Conservation (phyloP, 1,140 invertebrate genomes). For the Paraescarpia echinospica region DNA sequence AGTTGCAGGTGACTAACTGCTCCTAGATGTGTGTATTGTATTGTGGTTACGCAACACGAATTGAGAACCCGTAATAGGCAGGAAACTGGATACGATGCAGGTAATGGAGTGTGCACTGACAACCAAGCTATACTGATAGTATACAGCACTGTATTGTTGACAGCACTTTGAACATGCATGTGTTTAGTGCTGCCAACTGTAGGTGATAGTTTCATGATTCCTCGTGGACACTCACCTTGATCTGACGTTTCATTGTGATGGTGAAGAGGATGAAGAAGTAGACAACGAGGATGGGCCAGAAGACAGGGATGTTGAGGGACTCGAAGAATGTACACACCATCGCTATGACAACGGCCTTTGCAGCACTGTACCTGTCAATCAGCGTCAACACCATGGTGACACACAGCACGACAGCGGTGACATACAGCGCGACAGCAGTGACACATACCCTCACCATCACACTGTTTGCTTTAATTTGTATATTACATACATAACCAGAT, state of each 20-base stretch:
- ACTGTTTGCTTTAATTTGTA: not conserved
- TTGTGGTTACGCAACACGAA: no score
- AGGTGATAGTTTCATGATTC: no score
- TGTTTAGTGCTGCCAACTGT: no score
- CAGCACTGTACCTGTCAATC: conserved; percentile 76
- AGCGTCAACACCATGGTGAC: conserved; percentile 16
- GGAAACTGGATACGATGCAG: no score
- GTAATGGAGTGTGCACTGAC: no score
- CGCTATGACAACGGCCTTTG: conserved; percentile 90
- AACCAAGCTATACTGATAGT: no score
- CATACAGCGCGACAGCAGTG: no score
- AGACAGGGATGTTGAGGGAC: conserved; percentile 98
- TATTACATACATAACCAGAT: not conserved
- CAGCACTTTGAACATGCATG: no score
- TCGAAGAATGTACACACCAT: conserved; percentile 96
- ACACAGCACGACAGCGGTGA: not conserved
- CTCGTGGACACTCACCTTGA: conserved; percentile 55
- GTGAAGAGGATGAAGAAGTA: conserved; percentile 98
- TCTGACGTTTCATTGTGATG: conserved; percentile 99
- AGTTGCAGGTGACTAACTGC: no score
- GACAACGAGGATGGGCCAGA: conserved; percentile 99
- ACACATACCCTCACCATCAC: not conserved
- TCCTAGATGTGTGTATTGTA: no score
- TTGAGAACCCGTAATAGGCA: no score
- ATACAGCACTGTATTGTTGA: no score